Evolutionary conservation across 1,140 invertebrate genomes (phyloP).

Genomic region (Diorhabda elongata): DNA sequence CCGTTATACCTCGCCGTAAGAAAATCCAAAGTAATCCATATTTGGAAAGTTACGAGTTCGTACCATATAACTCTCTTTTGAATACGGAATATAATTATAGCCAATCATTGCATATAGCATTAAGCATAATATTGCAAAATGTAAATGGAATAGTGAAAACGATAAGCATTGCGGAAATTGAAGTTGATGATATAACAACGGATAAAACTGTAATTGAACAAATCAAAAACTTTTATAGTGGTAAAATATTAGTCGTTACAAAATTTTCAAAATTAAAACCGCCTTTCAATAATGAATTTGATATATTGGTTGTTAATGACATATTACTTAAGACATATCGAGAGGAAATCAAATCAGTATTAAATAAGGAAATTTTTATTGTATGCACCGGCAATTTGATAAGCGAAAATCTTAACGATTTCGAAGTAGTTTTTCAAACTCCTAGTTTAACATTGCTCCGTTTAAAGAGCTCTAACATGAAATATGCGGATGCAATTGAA

Average conservation of each 20-base stretch:
- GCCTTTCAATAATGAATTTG: too few species aligned
- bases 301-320: not conserved
- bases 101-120: conserved; percentile 57
- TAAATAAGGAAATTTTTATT: conserved; percentile 1
- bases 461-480: conserved; percentile 49
- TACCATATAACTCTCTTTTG: conserved; percentile 63
- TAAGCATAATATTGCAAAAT: conserved; percentile 58
- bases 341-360: not conserved
- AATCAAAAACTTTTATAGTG: not conserved
- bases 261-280: not conserved
- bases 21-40: conserved; percentile 70
- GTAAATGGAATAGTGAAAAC: not conserved
- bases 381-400: not conserved
- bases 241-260: not conserved
- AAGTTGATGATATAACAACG: not conserved
- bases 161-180: not conserved
- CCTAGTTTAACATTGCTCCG: not conserved
- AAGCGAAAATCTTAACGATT: not conserved
- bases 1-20: conserved; percentile 75
- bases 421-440: conserved; percentile 8
- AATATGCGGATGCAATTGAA: conserved; percentile 50
- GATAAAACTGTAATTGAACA: not conserved
- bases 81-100: conserved; percentile 58
- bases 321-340: not conserved
- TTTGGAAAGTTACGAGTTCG: conserved; percentile 76